Evolutionary conservation across 2,888 invertebrate species (phyloP).

Genomic region (Altica lythri): DNA sequence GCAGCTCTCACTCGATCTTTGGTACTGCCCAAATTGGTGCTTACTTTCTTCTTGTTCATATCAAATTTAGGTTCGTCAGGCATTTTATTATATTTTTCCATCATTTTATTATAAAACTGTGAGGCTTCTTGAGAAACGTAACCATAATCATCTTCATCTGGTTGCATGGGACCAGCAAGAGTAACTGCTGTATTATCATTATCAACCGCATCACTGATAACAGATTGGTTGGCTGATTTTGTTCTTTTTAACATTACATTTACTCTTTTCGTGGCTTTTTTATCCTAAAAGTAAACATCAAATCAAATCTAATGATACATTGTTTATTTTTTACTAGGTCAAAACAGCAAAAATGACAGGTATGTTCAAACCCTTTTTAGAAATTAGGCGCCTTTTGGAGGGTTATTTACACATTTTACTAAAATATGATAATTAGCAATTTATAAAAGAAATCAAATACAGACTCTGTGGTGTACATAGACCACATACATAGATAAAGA

Average conservation of each 20-base stretch:
- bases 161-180: conserved; percentile 74
- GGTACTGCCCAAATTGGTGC: conserved; percentile 63
- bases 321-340: too few species aligned
- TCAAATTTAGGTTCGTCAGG: conserved; percentile 76
- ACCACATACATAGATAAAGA: too few species aligned
- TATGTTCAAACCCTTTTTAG: too few species aligned
- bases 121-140: conserved; percentile 79
- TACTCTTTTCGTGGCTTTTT: conserved; percentile 55
- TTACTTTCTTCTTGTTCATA: conserved; percentile 60
- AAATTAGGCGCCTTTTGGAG: too few species aligned
- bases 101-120: conserved; percentile 80
- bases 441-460: too few species aligned
- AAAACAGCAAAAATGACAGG: too few species aligned
- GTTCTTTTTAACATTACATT: conserved; percentile 74
- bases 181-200: conserved; percentile 77
- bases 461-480: too few species aligned
- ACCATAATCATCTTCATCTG: conserved; percentile 90
- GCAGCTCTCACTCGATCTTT: conserved; percentile 80
- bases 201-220: conserved; percentile 80
- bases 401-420: too few species aligned
- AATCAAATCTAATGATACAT: too few species aligned
- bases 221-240: conserved; percentile 88
- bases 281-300: conserved; percentile 51
- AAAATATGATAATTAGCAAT: too few species aligned
- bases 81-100: conserved; percentile 78